A percentile compares a stretch with the other conserved stretches of the same genome.
Evolutionary conservation across 2,113 vertebrate genomes (phyloP).

Genomic region (Entosphenus tridentatus): DNA sequence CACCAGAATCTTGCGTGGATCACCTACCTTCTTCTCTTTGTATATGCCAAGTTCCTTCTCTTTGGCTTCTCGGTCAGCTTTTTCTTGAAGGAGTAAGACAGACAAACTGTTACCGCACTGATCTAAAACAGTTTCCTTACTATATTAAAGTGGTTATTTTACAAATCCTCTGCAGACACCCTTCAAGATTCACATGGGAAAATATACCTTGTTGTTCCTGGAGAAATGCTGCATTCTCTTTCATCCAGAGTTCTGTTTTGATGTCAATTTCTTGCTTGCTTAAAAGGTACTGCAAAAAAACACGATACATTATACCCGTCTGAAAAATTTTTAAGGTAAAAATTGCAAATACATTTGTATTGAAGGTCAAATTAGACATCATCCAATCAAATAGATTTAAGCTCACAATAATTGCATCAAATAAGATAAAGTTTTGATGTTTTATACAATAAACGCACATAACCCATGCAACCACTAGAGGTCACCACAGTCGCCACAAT

Average conservation of each 20-base stretch:
- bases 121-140: no score
- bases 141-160: slow-evolving; percentile 8
- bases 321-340: no score
- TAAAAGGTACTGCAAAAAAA: slow-evolving; percentile 50
- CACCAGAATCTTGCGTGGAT: no score
- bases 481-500: no score
- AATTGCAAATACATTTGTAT: no score
- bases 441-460: no score
- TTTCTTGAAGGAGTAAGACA: slow-evolving; percentile 36
- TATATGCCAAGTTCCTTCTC: slow-evolving; percentile 83
- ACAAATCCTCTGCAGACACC: slow-evolving; percentile 24
- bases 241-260: slow-evolving; percentile 85
- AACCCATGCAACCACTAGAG: no score
- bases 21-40: slow-evolving; percentile 68
- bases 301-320: not conserved
- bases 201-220: slow-evolving; percentile 32
- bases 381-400: no score
- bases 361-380: no score
- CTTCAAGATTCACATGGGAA: slow-evolving; percentile 15
- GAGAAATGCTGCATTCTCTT: slow-evolving; percentile 74
- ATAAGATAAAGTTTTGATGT: no score
- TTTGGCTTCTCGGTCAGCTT: slow-evolving; percentile 71
- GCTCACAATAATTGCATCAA: no score
- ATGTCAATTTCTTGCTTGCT: slow-evolving; percentile 55
- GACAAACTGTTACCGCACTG: not conserved